These are phyloP conservation scores for Zootermopsis nevadensis DNA, from an alignment of 2,888 invertebrate genomes.

Conservation along the genomic window DNA sequence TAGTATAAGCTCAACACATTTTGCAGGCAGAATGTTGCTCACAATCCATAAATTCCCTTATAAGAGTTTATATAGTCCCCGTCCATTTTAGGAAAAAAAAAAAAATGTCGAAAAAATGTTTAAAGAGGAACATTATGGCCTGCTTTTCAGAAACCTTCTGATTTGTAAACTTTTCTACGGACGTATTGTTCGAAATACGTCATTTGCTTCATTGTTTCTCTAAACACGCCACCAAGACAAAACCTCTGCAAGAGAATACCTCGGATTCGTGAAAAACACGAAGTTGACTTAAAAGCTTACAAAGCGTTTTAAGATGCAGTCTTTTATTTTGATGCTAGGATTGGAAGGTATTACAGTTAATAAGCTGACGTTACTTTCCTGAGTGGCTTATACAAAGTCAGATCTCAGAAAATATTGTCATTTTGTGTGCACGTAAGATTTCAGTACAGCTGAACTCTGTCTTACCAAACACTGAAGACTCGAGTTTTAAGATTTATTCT, in stretches of 20 bases:
- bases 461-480: not conserved
- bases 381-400: slow-evolving; percentile 41
- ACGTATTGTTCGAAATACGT: too few relatives aligned
- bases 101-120: too few relatives aligned
- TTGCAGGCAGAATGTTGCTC: too few relatives aligned
- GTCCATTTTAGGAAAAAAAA: too few relatives aligned
- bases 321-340: not conserved
- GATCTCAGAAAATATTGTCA: slow-evolving; percentile 21
- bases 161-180: too few relatives aligned
- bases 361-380: slow-evolving; percentile 39
- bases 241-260: not conserved
- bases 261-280: not conserved
- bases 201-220: not conserved
- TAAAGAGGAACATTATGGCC: too few relatives aligned
- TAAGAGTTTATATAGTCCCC: too few relatives aligned
- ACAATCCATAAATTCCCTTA: too few relatives aligned
- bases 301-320: not conserved
- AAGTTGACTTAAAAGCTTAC: slow-evolving; percentile 34
- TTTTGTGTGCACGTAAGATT: slow-evolving; percentile 22
- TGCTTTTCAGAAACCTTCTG: too few relatives aligned
- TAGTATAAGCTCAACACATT: too few relatives aligned
- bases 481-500: not conserved
- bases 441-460: not conserved
- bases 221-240: not conserved
- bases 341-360: slow-evolving; percentile 6